These are phyloP conservation scores for Coracias cyanogaster DNA, from an alignment of 2,797 vertebrate genomes.

Conservation along the genomic window DNA sequence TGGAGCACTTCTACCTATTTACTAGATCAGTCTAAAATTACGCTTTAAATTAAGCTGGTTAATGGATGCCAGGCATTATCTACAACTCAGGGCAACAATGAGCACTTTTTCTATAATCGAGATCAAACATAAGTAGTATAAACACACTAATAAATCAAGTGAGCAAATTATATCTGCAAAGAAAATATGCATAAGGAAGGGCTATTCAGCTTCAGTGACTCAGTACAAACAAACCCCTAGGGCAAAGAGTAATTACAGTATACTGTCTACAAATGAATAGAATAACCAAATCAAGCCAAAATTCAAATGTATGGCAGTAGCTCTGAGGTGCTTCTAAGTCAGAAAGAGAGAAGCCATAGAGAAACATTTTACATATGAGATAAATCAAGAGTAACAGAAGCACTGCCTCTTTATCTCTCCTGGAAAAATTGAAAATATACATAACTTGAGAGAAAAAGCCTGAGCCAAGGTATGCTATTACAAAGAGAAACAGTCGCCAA, in stretches of 20 bases:
- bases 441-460: background rate
- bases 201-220: constrained; percentile 52
- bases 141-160: constrained; percentile 54
- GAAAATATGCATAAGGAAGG: constrained; percentile 36
- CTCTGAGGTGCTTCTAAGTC: background rate
- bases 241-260: constrained; percentile 28
- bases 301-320: background rate
- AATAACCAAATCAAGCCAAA: constrained; percentile 34
- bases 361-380: background rate
- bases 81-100: background rate
- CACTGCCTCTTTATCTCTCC: background rate
- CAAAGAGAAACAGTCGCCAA: background rate
- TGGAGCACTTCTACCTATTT: background rate
- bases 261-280: background rate
- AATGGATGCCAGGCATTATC: constrained; percentile 18
- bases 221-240: constrained; percentile 18
- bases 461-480: background rate
- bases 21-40: background rate
- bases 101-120: constrained; percentile 18
- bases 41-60: constrained; percentile 12
- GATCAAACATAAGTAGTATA: constrained; percentile 36
- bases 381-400: background rate
- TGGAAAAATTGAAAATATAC: background rate
- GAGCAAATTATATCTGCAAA: constrained; percentile 48
- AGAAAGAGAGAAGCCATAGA: background rate